Percentiles rank a stretch among this genome's conserved stretches.
phyloP scores from a whole-genome alignment of 2,888 invertebrate species.

The Epinotia demarniana region DNA sequence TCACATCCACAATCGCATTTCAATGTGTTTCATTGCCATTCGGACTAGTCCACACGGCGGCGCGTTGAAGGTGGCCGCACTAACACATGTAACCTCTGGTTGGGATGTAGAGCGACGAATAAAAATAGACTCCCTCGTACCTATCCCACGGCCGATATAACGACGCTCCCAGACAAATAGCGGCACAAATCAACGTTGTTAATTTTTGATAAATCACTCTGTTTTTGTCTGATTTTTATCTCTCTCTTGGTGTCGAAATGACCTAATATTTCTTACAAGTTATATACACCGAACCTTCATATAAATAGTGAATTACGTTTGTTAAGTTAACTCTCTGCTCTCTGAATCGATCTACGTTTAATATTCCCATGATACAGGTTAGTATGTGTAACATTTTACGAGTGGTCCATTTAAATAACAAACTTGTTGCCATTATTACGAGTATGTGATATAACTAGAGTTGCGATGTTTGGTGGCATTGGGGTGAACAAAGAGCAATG shows the following conservation, averaged over 20 bases:
- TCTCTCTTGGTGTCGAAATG: background rate
- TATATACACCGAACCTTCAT: background rate
- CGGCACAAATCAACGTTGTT: constrained; percentile 47
- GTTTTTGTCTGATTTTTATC: constrained; percentile 36
- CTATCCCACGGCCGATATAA: constrained; percentile 26
- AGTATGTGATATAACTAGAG: no score
- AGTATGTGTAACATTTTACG: background rate
- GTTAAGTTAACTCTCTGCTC: background rate
- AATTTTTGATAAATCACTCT: constrained; percentile 42
- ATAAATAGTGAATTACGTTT: background rate
- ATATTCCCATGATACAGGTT: background rate
- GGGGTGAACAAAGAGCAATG: no score
- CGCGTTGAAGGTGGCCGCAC: background rate
- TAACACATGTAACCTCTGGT: background rate
- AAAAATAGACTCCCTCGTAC: constrained; percentile 4
- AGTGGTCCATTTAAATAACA: background rate
- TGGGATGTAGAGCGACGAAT: background rate
- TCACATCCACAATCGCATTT: background rate
- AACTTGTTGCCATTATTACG: no score
- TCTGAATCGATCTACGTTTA: background rate
- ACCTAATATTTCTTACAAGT: constrained; percentile 15
- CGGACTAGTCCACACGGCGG: background rate
- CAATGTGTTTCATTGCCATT: background rate
- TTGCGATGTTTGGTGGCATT: no score
- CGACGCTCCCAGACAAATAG: constrained; percentile 38